Evolutionary conservation across 1,140 invertebrate genomes (phyloP).

Genomic region (Coelopa frigida): DNA sequence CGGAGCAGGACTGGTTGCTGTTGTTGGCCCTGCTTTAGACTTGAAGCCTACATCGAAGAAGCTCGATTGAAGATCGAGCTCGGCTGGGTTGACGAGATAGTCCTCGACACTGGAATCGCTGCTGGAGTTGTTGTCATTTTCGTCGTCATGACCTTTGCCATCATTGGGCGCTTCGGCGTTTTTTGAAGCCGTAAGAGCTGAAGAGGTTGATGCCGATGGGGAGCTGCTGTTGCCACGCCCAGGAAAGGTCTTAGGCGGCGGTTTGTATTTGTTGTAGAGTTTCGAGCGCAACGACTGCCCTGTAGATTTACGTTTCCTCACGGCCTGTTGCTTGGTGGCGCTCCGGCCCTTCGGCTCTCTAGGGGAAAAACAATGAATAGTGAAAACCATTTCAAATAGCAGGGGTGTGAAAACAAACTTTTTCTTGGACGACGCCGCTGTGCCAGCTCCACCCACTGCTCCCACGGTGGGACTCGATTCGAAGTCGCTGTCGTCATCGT

Average conservation of each 20-base stretch:
- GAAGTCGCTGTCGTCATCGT: slow-evolving; percentile 41
- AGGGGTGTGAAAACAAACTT: slow-evolving; percentile 15
- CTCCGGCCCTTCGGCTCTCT: slow-evolving; percentile 2
- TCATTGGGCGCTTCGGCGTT: slow-evolving; percentile 43
- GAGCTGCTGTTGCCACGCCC: slow-evolving; percentile 26
- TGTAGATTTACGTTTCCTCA: slow-evolving; percentile 35
- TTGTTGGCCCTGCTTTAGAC: neutral
- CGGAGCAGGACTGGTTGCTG: slow-evolving; percentile 27
- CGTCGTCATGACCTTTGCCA: slow-evolving; percentile 22
- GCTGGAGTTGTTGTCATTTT: slow-evolving; percentile 24
- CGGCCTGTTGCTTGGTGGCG: slow-evolving; percentile 11
- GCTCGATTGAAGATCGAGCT: slow-evolving; percentile 37
- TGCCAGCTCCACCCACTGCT: slow-evolving; percentile 1
- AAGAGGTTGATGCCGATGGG: slow-evolving; percentile 33
- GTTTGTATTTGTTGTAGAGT: slow-evolving; percentile 40
- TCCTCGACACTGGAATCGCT: slow-evolving; percentile 42
- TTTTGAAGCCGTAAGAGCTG: slow-evolving; percentile 32
- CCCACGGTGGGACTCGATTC: slow-evolving; percentile 21
- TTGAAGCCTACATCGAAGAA: slow-evolving; percentile 29
- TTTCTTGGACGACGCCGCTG: slow-evolving; percentile 6
- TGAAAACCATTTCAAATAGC: neutral
- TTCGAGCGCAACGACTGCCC: slow-evolving; percentile 38
- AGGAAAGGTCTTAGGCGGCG: slow-evolving; percentile 39
- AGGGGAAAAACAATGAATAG: neutral
- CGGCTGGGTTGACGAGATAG: slow-evolving; percentile 39